These are phyloP conservation scores for Lethrus apterus DNA, from an alignment of 1,140 invertebrate genomes.

Conservation along the genomic window DNA sequence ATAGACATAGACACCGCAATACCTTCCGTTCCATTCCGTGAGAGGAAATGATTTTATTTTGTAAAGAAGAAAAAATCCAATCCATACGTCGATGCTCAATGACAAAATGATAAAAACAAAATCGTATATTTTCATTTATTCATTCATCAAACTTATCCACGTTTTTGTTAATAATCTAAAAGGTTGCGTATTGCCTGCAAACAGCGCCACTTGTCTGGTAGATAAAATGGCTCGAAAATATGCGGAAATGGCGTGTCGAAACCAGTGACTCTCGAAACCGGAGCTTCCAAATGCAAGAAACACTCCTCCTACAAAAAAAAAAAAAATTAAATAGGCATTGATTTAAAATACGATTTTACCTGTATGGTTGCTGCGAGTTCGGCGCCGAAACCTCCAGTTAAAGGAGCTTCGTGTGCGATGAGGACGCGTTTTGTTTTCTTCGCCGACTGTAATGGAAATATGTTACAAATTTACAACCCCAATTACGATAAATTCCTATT, in stretches of 20 bases:
- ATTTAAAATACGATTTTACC: slow-evolving; percentile 47
- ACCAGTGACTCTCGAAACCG: slow-evolving; percentile 84
- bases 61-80: no score
- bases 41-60: no score
- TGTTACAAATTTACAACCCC: no score
- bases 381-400: slow-evolving; percentile 93
- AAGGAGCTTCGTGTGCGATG: slow-evolving; percentile 92
- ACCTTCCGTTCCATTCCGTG: no score
- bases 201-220: slow-evolving; percentile 91
- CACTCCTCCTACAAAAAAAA: slow-evolving; percentile 70
- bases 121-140: no score
- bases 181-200: slow-evolving; percentile 72
- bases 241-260: slow-evolving; percentile 98
- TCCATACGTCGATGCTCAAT: no score
- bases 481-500: no score
- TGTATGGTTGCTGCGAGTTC: slow-evolving; percentile 92
- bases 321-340: not conserved
- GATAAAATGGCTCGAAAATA: slow-evolving; percentile 91
- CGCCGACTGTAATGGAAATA: slow-evolving; percentile 66
- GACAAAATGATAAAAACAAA: no score
- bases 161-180: slow-evolving; percentile 71
- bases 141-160: no score
- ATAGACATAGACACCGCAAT: no score
- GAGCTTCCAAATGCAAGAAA: slow-evolving; percentile 92
- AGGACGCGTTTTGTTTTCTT: slow-evolving; percentile 89